These are phyloP conservation scores for Eristalis arbustorum DNA, from an alignment of 2,888 invertebrate species.

Conservation along the genomic window DNA sequence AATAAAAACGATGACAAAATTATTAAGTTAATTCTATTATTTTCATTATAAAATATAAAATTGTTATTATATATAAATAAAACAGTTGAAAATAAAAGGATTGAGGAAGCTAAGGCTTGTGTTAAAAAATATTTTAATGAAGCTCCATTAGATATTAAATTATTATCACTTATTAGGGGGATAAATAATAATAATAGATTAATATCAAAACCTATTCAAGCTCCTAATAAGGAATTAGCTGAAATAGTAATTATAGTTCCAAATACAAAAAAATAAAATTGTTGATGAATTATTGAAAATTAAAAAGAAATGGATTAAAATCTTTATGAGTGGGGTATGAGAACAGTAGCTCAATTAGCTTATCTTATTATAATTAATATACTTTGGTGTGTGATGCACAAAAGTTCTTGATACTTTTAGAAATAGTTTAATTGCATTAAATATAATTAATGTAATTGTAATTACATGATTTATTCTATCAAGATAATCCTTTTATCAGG, in stretches of 20 bases:
- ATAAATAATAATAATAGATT: slow-evolving; percentile 84
- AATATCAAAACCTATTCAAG: slow-evolving; percentile 85
- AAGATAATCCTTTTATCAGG: slow-evolving; percentile 83
- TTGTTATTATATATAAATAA: slow-evolving; percentile 72
- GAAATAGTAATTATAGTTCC: slow-evolving; percentile 81
- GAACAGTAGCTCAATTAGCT: slow-evolving; percentile 82
- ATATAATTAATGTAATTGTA: slow-evolving; percentile 77
- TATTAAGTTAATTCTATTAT: slow-evolving; percentile 76
- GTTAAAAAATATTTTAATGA: slow-evolving; percentile 83
- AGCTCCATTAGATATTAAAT: slow-evolving; percentile 82
- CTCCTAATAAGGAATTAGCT: slow-evolving; percentile 80
- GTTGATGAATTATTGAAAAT: slow-evolving; percentile 81
- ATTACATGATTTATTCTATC: slow-evolving; percentile 83
- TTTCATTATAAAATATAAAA: slow-evolving; percentile 74
- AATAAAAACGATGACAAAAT: slow-evolving; percentile 80
- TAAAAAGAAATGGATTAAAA: slow-evolving; percentile 81
- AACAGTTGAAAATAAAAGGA: slow-evolving; percentile 81
- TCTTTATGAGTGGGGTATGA: slow-evolving; percentile 81
- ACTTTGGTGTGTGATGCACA: slow-evolving; percentile 85
- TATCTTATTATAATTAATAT: slow-evolving; percentile 80
- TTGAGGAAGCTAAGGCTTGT: slow-evolving; percentile 83
- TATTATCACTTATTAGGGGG: slow-evolving; percentile 82
- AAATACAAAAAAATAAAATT: slow-evolving; percentile 81
- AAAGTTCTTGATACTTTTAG: slow-evolving; percentile 84
- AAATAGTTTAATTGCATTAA: slow-evolving; percentile 84